Percentiles rank a stretch among this genome's conserved stretches.
Evolutionary conservation across 1,140 invertebrate genomes (phyloP).

Genomic region (Sycophaga agraensis): DNA sequence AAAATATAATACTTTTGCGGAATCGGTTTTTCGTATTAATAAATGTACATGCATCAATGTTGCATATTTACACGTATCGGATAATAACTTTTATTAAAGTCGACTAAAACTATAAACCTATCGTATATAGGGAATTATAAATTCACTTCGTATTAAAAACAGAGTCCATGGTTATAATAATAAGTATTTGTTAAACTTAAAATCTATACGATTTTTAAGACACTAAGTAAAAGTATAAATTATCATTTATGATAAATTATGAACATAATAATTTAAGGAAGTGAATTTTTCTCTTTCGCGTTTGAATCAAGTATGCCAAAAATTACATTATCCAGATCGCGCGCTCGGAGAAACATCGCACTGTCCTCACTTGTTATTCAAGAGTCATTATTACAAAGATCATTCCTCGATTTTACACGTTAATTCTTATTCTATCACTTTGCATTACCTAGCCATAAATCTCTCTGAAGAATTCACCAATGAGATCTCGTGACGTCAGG

Average conservation of each 20-base stretch:
- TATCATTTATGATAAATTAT: too few species aligned
- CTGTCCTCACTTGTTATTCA: slow-evolving; percentile 18
- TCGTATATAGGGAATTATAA: slow-evolving; percentile 4
- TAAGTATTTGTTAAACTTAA: not conserved
- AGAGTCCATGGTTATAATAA: not conserved
- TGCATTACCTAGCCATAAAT: not conserved
- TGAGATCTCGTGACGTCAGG: slow-evolving; percentile 12
- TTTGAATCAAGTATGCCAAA: not conserved
- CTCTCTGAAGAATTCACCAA: not conserved
- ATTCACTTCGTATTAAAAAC: not conserved
- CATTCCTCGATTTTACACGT: too few species aligned
- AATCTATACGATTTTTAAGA: not conserved
- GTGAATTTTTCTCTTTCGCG: slow-evolving; percentile 11
- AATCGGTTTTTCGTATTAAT: slow-evolving; percentile 13
- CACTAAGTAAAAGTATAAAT: not conserved
- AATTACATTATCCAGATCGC: slow-evolving; percentile 3
- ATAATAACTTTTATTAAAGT: slow-evolving; percentile 16
- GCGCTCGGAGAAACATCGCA: slow-evolving; percentile 25
- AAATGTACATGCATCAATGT: slow-evolving; percentile 18
- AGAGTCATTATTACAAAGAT: not conserved
- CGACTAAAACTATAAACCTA: slow-evolving; percentile 27
- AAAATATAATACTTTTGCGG: slow-evolving; percentile 27
- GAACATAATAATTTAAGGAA: too few species aligned
- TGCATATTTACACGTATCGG: slow-evolving; percentile 20
- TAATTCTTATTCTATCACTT: not conserved